Conservation (phyloP, 37 sponge, comb jelly and placozoan genomes). For the Chondrilla cf. caribensis region DNA sequence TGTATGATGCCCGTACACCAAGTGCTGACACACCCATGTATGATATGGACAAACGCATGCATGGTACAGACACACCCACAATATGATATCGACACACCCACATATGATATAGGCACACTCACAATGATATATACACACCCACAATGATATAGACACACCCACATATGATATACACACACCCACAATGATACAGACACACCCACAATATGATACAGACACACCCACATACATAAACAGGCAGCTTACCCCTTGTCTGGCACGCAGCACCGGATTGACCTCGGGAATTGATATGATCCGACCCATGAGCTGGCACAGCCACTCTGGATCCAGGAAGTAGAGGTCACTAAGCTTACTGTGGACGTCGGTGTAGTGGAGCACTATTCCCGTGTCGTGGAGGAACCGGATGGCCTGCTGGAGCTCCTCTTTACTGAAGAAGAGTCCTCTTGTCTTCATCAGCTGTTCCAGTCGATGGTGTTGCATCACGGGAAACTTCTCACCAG, state of each 20-base stretch:
- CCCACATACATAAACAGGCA: too few relatives aligned
- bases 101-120: too few relatives aligned
- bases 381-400: slow-evolving; percentile 85
- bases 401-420: slow-evolving; percentile 58
- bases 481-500: slow-evolving; percentile 27
- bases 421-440: slow-evolving; percentile 14
- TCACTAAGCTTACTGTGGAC: slow-evolving; percentile 60
- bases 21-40: too few relatives aligned
- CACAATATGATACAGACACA: not conserved
- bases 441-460: slow-evolving; percentile 38
- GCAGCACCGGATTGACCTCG: slow-evolving; percentile 46
- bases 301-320: slow-evolving; percentile 84
- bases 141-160: too few relatives aligned
- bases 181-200: not conserved
- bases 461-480: slow-evolving; percentile 14
- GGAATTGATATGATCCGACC: slow-evolving; percentile 67
- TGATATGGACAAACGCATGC: too few relatives aligned
- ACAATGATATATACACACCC: too few relatives aligned
- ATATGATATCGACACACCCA: too few relatives aligned
- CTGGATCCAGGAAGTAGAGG: slow-evolving; percentile 80
- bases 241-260: slow-evolving; percentile 44
- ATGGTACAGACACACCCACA: not conserved
- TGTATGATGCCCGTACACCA: too few relatives aligned
- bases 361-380: slow-evolving; percentile 75
- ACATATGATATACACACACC: too few relatives aligned